Evolutionary conservation across 2,113 vertebrate genomes (phyloP).

Genomic region (Pyxicephalus adspersus): DNA sequence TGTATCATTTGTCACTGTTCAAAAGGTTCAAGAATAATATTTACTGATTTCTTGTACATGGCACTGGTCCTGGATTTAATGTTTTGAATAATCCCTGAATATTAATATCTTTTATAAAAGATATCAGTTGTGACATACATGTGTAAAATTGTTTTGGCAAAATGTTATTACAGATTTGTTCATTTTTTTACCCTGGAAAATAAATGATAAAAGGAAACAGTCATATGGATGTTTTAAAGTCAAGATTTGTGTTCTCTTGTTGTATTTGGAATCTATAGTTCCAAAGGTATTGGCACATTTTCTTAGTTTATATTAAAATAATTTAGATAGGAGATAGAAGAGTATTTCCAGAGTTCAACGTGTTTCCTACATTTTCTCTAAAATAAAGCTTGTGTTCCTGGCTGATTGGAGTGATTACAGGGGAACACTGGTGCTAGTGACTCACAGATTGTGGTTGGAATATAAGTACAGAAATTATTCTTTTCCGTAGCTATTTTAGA

Average conservation of each 20-base stretch:
- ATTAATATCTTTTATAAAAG: slow-evolving; percentile 7
- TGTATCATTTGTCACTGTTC: not conserved
- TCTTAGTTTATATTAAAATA: not conserved
- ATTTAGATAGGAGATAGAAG: not conserved
- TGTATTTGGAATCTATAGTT: not conserved
- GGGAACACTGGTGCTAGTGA: not conserved
- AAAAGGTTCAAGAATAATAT: slow-evolving; percentile 37
- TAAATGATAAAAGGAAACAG: not conserved
- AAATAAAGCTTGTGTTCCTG: not conserved
- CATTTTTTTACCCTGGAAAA: slow-evolving; percentile 7
- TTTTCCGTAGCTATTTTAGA: slow-evolving; percentile 20
- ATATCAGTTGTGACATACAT: not conserved
- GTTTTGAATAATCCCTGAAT: slow-evolving; percentile 13
- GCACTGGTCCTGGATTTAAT: slow-evolving; percentile 6
- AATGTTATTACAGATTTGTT: slow-evolving; percentile 5
- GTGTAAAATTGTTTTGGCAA: not conserved
- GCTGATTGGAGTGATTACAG: not conserved
- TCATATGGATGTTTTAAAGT: slow-evolving; percentile 19
- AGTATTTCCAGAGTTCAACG: not conserved
- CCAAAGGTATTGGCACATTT: slow-evolving; percentile 14
- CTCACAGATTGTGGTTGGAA: slow-evolving; percentile 1
- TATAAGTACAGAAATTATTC: slow-evolving; percentile 15
- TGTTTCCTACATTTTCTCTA: not conserved
- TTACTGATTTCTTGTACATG: not conserved
- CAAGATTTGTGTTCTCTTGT: not conserved